Conservation (phyloP, 2,888 invertebrate species). For the Ornithoptera alexandrae region DNA sequence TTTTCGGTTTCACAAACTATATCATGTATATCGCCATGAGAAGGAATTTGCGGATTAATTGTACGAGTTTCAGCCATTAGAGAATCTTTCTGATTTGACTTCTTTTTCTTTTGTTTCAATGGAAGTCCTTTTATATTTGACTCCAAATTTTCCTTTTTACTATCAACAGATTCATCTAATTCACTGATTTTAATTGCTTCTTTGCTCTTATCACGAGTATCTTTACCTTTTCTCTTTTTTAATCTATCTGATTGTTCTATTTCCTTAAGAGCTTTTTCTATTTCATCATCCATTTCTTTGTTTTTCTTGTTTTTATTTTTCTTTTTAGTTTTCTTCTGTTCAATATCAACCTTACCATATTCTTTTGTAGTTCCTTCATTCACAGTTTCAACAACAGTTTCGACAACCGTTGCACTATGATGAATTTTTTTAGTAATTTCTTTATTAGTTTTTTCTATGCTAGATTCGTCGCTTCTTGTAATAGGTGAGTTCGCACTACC, state of each 20-base stretch:
- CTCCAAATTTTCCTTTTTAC: conserved; percentile 1
- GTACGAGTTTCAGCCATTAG: conserved; percentile 18
- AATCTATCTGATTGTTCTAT: conserved; percentile 61
- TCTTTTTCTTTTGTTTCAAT: conserved; percentile 42
- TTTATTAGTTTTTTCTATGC: conserved; percentile 32
- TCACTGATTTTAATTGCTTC: conserved; percentile 37
- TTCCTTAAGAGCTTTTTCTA: conserved; percentile 69
- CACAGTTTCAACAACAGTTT: conserved; percentile 38
- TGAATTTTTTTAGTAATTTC: conserved; percentile 55
- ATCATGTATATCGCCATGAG: not conserved
- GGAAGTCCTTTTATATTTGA: conserved; percentile 33
- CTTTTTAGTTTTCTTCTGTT: conserved; percentile 61
- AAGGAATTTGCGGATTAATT: not conserved
- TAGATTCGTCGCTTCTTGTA: conserved; percentile 28
- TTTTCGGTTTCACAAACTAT: not conserved
- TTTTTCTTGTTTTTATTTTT: conserved; percentile 63
- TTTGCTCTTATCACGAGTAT: conserved; percentile 47
- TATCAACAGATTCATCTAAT: conserved; percentile 28
- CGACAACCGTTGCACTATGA: conserved; percentile 57
- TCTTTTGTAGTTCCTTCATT: conserved; percentile 40
- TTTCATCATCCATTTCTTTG: conserved; percentile 64
- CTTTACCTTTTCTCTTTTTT: conserved; percentile 63
- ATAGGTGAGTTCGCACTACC: not conserved
- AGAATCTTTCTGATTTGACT: conserved; percentile 35
- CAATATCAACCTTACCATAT: conserved; percentile 39